Conservation (phyloP, 2,797 vertebrate genomes). For the Tapirus indicus region DNA sequence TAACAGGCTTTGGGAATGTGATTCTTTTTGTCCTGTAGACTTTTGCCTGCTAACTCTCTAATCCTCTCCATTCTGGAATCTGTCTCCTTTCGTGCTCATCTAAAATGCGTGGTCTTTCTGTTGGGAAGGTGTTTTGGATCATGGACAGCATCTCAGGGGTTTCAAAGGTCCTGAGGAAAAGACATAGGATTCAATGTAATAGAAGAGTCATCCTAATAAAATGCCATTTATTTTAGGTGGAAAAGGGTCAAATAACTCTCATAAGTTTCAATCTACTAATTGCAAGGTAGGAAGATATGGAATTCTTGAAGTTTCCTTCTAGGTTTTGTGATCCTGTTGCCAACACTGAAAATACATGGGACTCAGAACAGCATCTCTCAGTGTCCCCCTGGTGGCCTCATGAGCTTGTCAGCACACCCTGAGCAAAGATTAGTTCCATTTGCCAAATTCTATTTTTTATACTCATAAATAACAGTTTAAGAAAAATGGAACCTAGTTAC, state of each 20-base stretch:
- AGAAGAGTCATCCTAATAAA: background rate
- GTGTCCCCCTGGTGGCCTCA: accelerated
- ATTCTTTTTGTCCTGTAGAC: background rate
- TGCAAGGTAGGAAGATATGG: background rate
- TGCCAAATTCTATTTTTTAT: background rate
- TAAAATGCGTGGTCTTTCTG: background rate
- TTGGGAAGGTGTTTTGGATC: background rate
- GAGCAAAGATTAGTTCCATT: background rate
- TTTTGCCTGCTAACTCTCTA: background rate
- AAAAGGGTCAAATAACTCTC: background rate
- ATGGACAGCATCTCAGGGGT: background rate
- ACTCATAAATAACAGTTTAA: background rate
- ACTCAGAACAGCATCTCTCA: background rate
- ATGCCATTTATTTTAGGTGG: background rate
- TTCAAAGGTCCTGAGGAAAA: background rate
- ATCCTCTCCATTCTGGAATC: background rate
- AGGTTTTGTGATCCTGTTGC: background rate
- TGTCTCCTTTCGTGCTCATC: background rate
- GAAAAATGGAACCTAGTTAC: background rate
- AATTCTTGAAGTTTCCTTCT: background rate
- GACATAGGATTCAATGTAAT: background rate
- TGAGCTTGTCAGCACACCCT: background rate
- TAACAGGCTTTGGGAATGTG: background rate
- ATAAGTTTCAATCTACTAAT: background rate
- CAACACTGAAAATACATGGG: background rate